phyloP scores from a whole-genome alignment of 2,888 invertebrate species.

The Dicyrtomina minuta region DNA sequence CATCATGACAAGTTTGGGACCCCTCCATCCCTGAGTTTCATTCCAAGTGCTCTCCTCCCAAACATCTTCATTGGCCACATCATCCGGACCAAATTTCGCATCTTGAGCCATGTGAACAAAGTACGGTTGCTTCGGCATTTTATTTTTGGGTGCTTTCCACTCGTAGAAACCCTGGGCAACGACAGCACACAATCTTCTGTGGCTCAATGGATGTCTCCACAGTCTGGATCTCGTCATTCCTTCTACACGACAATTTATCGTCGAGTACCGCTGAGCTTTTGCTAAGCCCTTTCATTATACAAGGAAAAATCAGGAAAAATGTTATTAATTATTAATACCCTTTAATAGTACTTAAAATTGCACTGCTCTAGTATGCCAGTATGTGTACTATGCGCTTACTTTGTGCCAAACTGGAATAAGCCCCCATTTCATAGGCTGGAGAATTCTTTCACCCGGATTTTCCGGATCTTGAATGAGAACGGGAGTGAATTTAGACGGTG shows the following conservation, averaged over 20 bases:
- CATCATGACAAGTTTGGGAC: slow-evolving; percentile 68
- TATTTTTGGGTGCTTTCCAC: slow-evolving; percentile 67
- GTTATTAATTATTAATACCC: too few relatives aligned
- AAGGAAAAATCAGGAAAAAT: too few relatives aligned
- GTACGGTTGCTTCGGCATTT: slow-evolving; percentile 68
- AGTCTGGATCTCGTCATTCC: slow-evolving; percentile 69
- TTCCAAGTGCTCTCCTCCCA: slow-evolving; percentile 57
- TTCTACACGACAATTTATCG: slow-evolving; percentile 78
- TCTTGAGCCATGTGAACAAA: slow-evolving; percentile 69
- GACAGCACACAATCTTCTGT: slow-evolving; percentile 74
- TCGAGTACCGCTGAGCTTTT: slow-evolving; percentile 65
- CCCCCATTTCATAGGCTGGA: slow-evolving; percentile 84
- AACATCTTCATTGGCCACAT: slow-evolving; percentile 15
- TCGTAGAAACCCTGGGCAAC: slow-evolving; percentile 80
- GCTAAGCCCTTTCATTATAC: slow-evolving; percentile 59
- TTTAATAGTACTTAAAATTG: too few relatives aligned
- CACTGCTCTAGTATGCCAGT: too few relatives aligned
- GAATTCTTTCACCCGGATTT: slow-evolving; percentile 58
- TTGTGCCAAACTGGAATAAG: slow-evolving; percentile 80
- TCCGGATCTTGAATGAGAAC: slow-evolving; percentile 61
- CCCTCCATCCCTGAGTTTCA: slow-evolving; percentile 63
- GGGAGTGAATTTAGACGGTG: slow-evolving; percentile 72
- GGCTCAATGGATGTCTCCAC: slow-evolving; percentile 66
- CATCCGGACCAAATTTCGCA: slow-evolving; percentile 35
- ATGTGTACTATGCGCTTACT: too few relatives aligned